Evolutionary conservation across 2,113 vertebrate species (phyloP).

Genomic region (Chrysochloris asiatica): DNA sequence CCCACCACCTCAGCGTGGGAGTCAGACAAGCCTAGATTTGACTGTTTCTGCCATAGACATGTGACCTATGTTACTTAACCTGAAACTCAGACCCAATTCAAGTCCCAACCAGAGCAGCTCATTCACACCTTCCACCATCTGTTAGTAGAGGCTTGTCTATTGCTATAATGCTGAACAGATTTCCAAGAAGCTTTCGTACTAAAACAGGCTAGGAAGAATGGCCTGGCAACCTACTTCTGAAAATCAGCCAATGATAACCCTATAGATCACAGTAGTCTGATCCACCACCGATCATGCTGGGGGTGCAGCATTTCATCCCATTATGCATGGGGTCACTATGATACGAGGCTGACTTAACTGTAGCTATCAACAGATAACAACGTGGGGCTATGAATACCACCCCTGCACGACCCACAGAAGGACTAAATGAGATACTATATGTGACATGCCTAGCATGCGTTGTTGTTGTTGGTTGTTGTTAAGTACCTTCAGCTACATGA

Average conservation of each 20-base stretch:
- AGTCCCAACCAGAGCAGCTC: background rate
- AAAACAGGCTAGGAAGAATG: background rate
- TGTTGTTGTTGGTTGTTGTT: too few relatives aligned
- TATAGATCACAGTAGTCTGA: background rate
- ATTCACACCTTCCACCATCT: background rate
- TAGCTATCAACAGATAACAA: background rate
- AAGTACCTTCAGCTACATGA: too few relatives aligned
- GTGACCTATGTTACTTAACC: background rate
- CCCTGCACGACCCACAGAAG: background rate
- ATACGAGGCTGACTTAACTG: background rate
- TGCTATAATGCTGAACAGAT: background rate
- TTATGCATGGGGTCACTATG: background rate
- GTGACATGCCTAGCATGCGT: background rate
- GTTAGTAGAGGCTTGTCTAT: background rate
- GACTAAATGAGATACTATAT: background rate
- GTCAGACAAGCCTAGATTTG: background rate
- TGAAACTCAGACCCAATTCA: background rate
- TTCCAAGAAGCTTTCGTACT: background rate
- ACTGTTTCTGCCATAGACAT: background rate
- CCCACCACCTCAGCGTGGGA: background rate
- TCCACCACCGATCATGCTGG: background rate
- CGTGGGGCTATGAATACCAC: background rate
- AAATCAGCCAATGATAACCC: background rate
- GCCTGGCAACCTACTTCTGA: background rate
- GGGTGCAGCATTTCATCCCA: background rate